A percentile compares a stretch with the other conserved stretches of the same genome.
phyloP scores from a whole-genome alignment of 1,140 invertebrate genomes.

The Drusus annulatus region DNA sequence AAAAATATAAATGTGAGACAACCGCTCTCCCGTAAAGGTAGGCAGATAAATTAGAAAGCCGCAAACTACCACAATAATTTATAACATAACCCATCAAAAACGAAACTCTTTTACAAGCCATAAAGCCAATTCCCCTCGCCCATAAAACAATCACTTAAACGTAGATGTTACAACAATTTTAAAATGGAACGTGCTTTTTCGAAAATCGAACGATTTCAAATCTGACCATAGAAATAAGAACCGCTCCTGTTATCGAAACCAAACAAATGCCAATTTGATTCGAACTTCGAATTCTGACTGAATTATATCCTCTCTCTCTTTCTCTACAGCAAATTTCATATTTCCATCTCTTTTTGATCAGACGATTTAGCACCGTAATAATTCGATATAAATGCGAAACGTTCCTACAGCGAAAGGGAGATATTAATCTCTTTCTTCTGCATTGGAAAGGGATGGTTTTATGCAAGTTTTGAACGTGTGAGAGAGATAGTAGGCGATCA shows the following conservation, averaged over 20 bases:
- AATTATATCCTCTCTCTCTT: background rate
- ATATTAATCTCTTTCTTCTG: slow-evolving; percentile 4
- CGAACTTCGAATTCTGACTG: slow-evolving; percentile 20
- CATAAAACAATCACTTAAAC: too few relatives aligned
- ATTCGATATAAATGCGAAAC: slow-evolving; percentile 32
- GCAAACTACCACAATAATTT: too few relatives aligned
- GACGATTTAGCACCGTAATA: slow-evolving; percentile 32
- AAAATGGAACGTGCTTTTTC: slow-evolving; percentile 26
- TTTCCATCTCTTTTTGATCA: slow-evolving; percentile 23
- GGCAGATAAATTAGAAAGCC: too few relatives aligned
- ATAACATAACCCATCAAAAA: too few relatives aligned
- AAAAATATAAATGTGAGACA: too few relatives aligned
- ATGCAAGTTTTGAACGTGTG: background rate
- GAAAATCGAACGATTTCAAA: slow-evolving; percentile 32
- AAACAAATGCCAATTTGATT: slow-evolving; percentile 38
- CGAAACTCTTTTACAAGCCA: too few relatives aligned
- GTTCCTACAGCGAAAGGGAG: slow-evolving; percentile 16
- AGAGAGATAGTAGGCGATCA: slow-evolving; percentile 12
- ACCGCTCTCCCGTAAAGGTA: too few relatives aligned
- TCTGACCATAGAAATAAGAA: slow-evolving; percentile 27
- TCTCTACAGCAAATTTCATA: background rate
- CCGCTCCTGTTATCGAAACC: slow-evolving; percentile 10
- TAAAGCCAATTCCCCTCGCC: too few relatives aligned
- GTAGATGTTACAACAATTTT: background rate
- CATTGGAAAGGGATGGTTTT: background rate